Base-by-base conservation (phyloP, 2,888 invertebrate genomes). In the Prosopocoilus inquinatus region DNA sequence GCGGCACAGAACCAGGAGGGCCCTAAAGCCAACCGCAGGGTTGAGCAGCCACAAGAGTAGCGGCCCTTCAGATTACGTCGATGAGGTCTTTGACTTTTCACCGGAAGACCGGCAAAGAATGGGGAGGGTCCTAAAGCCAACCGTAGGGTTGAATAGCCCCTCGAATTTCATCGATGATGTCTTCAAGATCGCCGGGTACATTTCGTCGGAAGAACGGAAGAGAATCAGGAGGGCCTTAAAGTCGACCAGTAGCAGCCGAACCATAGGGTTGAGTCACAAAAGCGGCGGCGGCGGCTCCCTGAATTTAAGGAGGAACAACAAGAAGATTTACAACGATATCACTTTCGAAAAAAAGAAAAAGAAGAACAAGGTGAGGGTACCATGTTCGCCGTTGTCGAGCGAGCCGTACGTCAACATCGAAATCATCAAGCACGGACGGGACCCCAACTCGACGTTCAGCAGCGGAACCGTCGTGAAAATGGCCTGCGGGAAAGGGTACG, bases 401-500 rank as follows among this genome's bases (percentile, higher is more conserved):
- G 86, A 87, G 62, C 82, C 84, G 0, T 86, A 83, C 63, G 81
- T 87, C 16, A 85, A 85, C 61, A 81, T 90, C 9, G 88, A 89
- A 60, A 82, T 90, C 39, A 81, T 91, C 1, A 86, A 88, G 63
- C 82, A 82, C 53, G 89, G 90, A 13, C 80, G 86, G 35, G 87
- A 88, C 67, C 84, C 86, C 2, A 88, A 87, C 53, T 84, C 84
- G 9, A 84, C 86, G 4, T 89, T 84, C 71, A 88, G 90, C 60
- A 85, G 89, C 47, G 92, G 92, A 0, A 89, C 89, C 0, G 83
- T 90, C 45, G 83, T 92, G 0, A 82, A 86, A 64, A 83, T 91
- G 35, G 86, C 87, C 1, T 93, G 92, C 71, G 86, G 86, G 1
- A 86, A 87, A 61, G 91, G 91, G 2, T 91, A 90, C 67, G 86